These are phyloP conservation scores for Iselma pallidipennis DNA, from an alignment of 2,888 invertebrate species.

Conservation along the genomic window DNA sequence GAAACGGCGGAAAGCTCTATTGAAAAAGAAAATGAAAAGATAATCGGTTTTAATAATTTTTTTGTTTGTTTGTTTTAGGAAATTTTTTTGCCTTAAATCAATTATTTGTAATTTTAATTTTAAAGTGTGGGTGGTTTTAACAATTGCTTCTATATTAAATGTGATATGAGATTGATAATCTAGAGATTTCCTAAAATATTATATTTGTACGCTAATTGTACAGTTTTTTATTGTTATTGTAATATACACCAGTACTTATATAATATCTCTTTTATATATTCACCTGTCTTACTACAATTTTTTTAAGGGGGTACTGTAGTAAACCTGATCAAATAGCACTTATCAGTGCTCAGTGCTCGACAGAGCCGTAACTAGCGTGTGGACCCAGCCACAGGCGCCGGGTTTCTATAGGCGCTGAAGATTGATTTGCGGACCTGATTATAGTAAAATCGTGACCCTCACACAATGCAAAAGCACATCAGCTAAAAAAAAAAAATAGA, in stretches of 20 bases:
- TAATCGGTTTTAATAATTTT: neutral
- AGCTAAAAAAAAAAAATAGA: no score
- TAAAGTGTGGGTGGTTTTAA: neutral
- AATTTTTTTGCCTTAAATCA: neutral
- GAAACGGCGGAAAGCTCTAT: slow-evolving; percentile 65
- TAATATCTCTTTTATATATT: neutral
- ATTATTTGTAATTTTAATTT: neutral
- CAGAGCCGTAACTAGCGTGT: no score
- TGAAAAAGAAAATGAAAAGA: slow-evolving; percentile 56
- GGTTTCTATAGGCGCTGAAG: no score
- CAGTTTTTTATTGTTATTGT: neutral
- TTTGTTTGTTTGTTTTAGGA: neutral
- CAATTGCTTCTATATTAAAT: slow-evolving; percentile 9
- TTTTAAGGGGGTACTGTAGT: no score
- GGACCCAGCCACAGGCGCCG: no score
- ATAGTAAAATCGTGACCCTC: no score
- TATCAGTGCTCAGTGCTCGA: no score
- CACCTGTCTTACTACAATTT: no score
- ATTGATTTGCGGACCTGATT: no score
- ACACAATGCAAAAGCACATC: no score
- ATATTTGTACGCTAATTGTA: neutral
- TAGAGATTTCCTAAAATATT: neutral
- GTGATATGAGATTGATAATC: slow-evolving; percentile 30
- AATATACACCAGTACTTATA: neutral
- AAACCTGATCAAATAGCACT: no score